phyloP scores from a whole-genome alignment of 2,797 vertebrate species.

The Malacoctenus gilli region DNA sequence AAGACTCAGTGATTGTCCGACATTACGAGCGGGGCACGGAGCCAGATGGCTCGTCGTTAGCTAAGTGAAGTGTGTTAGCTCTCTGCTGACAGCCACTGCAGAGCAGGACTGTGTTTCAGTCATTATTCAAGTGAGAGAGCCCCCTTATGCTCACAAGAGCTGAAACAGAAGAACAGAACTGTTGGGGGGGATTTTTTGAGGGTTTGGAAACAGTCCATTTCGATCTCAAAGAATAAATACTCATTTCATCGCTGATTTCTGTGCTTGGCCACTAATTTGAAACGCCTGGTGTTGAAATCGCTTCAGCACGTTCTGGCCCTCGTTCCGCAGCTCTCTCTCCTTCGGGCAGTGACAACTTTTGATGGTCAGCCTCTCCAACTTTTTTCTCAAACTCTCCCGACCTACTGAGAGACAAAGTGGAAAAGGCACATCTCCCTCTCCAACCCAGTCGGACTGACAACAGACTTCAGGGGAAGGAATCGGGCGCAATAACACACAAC shows the following conservation, averaged over 20 bases:
- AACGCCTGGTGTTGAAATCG: background rate
- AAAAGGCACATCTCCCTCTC: background rate
- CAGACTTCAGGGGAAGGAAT: slow-evolving; percentile 1
- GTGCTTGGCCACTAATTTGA: slow-evolving; percentile 2
- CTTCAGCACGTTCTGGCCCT: background rate
- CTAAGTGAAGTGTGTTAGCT: slow-evolving; percentile 14
- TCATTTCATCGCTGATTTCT: background rate
- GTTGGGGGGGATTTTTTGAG: too few species aligned
- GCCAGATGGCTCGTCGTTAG: slow-evolving; percentile 20
- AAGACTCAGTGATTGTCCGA: slow-evolving; percentile 23
- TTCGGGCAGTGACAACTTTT: background rate
- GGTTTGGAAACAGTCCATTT: background rate
- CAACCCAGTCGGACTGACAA: background rate
- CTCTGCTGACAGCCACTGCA: slow-evolving; percentile 1
- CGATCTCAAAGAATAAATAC: slow-evolving; percentile 4
- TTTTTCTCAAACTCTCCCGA: too few species aligned
- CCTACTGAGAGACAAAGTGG: background rate
- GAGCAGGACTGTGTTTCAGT: slow-evolving; percentile 9
- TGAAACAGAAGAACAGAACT: slow-evolving; percentile 8
- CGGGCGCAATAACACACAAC: slow-evolving; percentile 6
- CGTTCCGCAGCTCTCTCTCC: background rate
- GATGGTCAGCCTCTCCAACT: background rate
- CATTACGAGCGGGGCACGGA: slow-evolving; percentile 14
- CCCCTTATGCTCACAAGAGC: background rate
- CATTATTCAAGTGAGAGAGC: background rate